phyloP scores from a whole-genome alignment of 1,140 invertebrate species.

The Heterodera schachtii region DNA sequence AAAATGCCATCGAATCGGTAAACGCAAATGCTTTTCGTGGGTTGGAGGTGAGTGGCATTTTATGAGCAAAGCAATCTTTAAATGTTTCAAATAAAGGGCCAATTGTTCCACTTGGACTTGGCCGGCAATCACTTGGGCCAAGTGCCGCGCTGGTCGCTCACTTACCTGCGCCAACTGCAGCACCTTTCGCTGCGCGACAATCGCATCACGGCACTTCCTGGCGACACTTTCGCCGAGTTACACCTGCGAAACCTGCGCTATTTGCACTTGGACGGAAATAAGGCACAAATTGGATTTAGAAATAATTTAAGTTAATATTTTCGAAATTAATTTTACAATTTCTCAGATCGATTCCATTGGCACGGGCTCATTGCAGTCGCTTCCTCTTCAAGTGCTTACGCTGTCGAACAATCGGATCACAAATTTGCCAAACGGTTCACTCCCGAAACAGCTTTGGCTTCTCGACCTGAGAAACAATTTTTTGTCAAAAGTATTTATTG shows the following conservation, averaged over 20 bases:
- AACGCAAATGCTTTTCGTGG: conserved; percentile 56
- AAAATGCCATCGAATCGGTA: conserved; percentile 44
- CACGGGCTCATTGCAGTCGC: conserved; percentile 16
- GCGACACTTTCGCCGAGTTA: conserved; percentile 36
- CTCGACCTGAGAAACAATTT: conserved; percentile 48
- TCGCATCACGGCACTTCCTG: conserved; percentile 25
- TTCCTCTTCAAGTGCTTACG: conserved; percentile 52
- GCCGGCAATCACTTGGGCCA: conserved; percentile 31
- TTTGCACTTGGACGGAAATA: conserved; percentile 45
- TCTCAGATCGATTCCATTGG: conserved; percentile 44
- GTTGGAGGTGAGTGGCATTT: conserved; percentile 35
- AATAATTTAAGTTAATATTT: too few relatives aligned
- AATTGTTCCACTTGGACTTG: conserved; percentile 45
- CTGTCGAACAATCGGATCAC: conserved; percentile 47
- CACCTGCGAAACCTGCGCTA: conserved; percentile 47
- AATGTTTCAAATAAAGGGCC: conserved; percentile 19
- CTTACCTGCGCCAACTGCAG: conserved; percentile 43
- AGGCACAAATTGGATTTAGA: conserved; percentile 1
- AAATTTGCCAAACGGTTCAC: conserved; percentile 32
- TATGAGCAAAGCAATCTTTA: not conserved
- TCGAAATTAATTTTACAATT: not conserved
- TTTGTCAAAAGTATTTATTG: conserved; percentile 37
- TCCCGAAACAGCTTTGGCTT: conserved; percentile 44
- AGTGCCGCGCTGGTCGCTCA: conserved; percentile 49
- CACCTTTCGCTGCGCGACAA: conserved; percentile 49